A percentile compares a stretch with the other conserved stretches of the same genome.
These are phyloP conservation scores for Heterodera carotae DNA, from an alignment of 1,140 invertebrate genomes.

Conservation along the genomic window DNA sequence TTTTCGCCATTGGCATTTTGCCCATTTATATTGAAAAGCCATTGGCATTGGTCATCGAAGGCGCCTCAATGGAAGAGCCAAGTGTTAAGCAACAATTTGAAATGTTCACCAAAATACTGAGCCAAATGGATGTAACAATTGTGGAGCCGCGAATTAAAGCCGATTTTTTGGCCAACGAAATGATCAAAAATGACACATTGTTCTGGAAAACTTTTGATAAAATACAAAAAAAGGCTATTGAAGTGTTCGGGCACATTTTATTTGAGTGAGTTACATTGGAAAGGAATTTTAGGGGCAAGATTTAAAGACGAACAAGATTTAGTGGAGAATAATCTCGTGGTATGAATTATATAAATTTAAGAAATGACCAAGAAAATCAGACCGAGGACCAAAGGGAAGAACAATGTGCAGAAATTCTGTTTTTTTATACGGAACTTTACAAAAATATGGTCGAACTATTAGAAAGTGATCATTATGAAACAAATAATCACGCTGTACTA, in stretches of 20 bases:
- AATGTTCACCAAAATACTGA: neutral
- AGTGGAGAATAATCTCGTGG: neutral
- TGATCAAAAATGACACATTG: neutral
- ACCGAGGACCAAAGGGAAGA: neutral
- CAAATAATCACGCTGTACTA: neutral
- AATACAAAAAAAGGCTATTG: neutral
- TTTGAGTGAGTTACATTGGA: neutral
- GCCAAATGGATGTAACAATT: neutral
- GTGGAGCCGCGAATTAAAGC: neutral
- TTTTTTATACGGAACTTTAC: neutral
- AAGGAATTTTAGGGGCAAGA: neutral
- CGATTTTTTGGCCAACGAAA: neutral
- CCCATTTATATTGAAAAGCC: neutral
- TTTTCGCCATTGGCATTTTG: neutral
- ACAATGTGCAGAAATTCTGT: neutral
- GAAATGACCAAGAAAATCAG: neutral
- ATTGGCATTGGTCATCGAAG: neutral
- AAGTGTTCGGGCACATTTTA: neutral
- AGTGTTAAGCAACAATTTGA: neutral
- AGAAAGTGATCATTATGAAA: neutral
- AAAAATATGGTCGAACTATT: neutral
- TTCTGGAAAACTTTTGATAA: neutral
- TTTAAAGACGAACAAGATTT: too few relatives aligned
- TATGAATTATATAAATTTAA: neutral
- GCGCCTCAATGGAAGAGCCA: neutral